phyloP scores from a whole-genome alignment of 1,140 invertebrate species.

The Rhopalosiphum padi region DNA sequence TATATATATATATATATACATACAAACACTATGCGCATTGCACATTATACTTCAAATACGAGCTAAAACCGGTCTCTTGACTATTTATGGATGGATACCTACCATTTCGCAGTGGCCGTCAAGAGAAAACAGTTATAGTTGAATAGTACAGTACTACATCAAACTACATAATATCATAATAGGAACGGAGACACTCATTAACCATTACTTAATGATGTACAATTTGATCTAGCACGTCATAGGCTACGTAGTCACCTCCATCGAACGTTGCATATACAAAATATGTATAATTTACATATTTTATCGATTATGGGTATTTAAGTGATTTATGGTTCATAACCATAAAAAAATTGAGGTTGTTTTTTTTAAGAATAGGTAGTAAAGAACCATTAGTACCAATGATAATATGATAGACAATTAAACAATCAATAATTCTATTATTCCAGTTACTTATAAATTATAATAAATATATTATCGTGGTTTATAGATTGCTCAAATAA shows the following conservation, averaged over 20 bases:
- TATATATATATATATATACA: not conserved
- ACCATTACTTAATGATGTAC: not conserved
- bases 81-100: slow-evolving; percentile 48
- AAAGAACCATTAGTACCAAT: too few relatives aligned
- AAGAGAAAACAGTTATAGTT: slow-evolving; percentile 43
- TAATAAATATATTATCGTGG: not conserved
- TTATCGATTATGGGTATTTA: not conserved
- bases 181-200: not conserved
- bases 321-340: not conserved
- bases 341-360: not conserved
- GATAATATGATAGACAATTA: not conserved
- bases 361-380: not conserved
- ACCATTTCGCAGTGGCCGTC: slow-evolving; percentile 23
- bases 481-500: too few relatives aligned
- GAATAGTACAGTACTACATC: not conserved
- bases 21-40: not conserved
- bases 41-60: not conserved
- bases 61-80: slow-evolving; percentile 42
- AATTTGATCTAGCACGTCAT: not conserved
- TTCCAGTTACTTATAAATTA: not conserved
- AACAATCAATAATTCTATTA: not conserved
- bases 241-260: not conserved
- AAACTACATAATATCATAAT: not conserved
- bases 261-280: not conserved
- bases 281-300: not conserved